phyloP scores from a whole-genome alignment of 2,888 invertebrate genomes.

The Cantharis rufa region DNA sequence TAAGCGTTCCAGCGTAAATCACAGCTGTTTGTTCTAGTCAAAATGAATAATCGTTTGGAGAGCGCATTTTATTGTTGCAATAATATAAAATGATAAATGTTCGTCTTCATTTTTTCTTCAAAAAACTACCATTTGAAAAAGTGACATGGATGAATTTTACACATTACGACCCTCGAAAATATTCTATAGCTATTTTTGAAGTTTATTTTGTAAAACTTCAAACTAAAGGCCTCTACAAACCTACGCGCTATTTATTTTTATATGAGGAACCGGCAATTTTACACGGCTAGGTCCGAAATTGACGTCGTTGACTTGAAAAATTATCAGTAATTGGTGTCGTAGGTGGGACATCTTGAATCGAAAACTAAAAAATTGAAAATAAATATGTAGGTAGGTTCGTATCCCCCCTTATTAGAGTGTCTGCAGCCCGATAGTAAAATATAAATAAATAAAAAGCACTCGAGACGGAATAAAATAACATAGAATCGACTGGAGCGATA shows the following conservation, averaged over 20 bases:
- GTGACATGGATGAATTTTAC: neutral
- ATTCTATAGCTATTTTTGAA: neutral
- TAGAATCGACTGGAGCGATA: neutral
- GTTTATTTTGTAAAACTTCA: neutral
- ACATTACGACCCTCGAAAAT: neutral
- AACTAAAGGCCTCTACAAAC: neutral
- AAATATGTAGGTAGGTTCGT: neutral
- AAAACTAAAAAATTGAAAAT: too few species aligned
- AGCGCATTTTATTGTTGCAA: conserved; percentile 49
- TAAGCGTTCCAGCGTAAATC: conserved; percentile 49
- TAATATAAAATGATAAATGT: conserved; percentile 51
- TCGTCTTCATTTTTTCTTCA: neutral
- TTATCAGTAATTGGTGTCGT: too few species aligned
- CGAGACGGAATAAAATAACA: neutral
- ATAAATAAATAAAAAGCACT: neutral
- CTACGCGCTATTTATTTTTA: neutral
- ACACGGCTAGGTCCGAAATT: too few species aligned
- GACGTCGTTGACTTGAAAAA: too few species aligned
- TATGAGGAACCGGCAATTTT: too few species aligned
- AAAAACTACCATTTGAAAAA: neutral
- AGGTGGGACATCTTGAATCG: too few species aligned
- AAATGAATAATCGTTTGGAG: conserved; percentile 50
- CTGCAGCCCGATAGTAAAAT: neutral
- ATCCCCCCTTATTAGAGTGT: neutral
- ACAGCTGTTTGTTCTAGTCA: conserved; percentile 51